A percentile compares a stretch with the other conserved stretches of the same genome.
phyloP scores from a whole-genome alignment of 2,113 vertebrate genomes.

The Perognathus longimembris region DNA sequence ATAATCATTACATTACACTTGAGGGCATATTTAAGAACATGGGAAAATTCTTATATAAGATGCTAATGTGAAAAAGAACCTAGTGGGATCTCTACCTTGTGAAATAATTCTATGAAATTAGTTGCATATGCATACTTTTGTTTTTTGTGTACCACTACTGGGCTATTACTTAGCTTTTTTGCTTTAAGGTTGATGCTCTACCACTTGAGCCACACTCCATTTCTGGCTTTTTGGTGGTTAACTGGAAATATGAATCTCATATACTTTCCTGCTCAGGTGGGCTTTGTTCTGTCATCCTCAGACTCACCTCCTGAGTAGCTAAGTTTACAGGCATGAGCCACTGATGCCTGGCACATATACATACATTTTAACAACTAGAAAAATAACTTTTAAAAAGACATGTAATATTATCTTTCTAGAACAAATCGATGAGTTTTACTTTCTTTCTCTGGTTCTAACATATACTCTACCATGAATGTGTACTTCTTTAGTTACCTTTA shows the following conservation, averaged over 20 bases:
- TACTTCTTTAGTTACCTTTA: neutral
- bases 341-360: no score
- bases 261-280: no score
- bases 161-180: no score
- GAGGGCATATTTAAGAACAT: neutral
- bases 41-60: neutral
- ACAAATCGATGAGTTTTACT: conserved; percentile 2
- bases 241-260: no score
- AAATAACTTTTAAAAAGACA: neutral
- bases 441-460: neutral
- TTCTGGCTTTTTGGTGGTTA: no score
- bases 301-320: no score
- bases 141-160: no score
- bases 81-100: neutral
- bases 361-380: neutral
- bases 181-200: no score
- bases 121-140: no score
- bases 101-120: neutral
- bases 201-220: no score
- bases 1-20: neutral
- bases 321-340: no score
- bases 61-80: conserved; percentile 17
- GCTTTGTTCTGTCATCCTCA: no score
- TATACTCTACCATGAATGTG: neutral
- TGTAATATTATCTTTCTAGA: conserved; percentile 16